Percentiles rank a stretch among this genome's conserved stretches.
These are phyloP conservation scores for Drosophila percnosoma DNA, from an alignment of 2,888 invertebrate genomes.

Conservation along the genomic window DNA sequence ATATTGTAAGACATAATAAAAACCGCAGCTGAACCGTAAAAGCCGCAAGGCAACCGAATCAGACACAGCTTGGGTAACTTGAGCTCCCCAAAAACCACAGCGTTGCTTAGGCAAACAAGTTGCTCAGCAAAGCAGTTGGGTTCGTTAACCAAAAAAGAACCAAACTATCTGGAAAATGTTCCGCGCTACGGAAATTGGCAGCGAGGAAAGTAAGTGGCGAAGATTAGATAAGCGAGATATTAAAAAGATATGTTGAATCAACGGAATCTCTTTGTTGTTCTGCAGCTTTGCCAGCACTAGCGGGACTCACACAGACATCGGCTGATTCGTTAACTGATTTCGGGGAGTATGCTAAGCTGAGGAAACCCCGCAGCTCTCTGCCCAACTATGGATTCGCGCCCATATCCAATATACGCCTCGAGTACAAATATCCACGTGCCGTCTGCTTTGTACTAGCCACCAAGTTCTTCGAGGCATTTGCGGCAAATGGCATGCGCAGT, in stretches of 20 bases:
- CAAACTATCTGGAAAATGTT: conserved; percentile 70
- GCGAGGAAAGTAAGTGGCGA: conserved; percentile 82
- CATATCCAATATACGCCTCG: conserved; percentile 57
- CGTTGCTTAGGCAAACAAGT: conserved; percentile 25
- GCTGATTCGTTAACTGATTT: conserved; percentile 20
- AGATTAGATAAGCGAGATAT: conserved; percentile 46
- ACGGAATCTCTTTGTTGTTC: not conserved
- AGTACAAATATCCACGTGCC: conserved; percentile 82
- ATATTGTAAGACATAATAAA: conserved; percentile 21
- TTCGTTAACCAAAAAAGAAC: conserved; percentile 20
- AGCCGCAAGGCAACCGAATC: conserved; percentile 44
- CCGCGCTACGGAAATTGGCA: conserved; percentile 76
- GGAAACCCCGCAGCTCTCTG: conserved; percentile 47
- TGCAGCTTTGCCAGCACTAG: conserved; percentile 76
- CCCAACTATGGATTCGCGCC: conserved; percentile 75
- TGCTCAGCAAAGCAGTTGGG: conserved; percentile 18
- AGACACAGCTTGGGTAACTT: conserved; percentile 50
- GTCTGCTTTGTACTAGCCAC: conserved; percentile 82
- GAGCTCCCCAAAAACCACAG: conserved; percentile 34
- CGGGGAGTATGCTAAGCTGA: conserved; percentile 43
- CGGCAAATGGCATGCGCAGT: conserved; percentile 85
- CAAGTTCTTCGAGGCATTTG: conserved; percentile 85
- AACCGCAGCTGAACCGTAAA: conserved; percentile 45
- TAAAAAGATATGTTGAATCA: not conserved
- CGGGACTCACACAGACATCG: conserved; percentile 56